phyloP scores from a whole-genome alignment of 1,140 invertebrate species.

The Polypedilum vanderplanki region DNA sequence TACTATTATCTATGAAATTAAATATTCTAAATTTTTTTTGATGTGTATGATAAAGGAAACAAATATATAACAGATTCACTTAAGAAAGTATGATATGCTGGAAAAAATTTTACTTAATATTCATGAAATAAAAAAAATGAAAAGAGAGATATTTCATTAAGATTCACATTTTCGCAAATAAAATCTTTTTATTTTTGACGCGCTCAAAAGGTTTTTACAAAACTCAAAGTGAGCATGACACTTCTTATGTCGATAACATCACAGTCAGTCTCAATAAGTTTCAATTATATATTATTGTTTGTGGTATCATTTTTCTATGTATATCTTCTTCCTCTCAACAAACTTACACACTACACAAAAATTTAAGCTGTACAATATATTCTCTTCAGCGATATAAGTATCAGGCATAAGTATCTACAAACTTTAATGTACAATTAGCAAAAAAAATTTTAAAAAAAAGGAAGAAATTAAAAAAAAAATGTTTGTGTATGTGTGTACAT shows the following conservation, averaged over 20 bases:
- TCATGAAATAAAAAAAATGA: too few relatives aligned
- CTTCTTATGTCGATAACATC: not conserved
- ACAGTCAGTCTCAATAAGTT: constrained; percentile 12
- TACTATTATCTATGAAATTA: not conserved
- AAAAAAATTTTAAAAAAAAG: not conserved
- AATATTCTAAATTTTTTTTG: constrained; percentile 19
- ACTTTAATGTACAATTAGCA: not conserved
- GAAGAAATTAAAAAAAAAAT: not conserved
- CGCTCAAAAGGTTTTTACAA: constrained; percentile 5
- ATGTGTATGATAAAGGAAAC: too few relatives aligned
- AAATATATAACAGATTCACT: too few relatives aligned
- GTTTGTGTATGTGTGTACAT: too few relatives aligned
- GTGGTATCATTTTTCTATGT: not conserved
- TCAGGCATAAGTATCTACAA: not conserved
- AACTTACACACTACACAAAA: not conserved
- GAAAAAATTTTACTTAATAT: too few relatives aligned
- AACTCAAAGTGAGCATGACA: constrained; percentile 16
- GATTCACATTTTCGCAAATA: too few relatives aligned
- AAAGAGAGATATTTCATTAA: too few relatives aligned
- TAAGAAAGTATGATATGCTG: too few relatives aligned
- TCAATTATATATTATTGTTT: not conserved
- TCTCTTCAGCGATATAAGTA: not conserved
- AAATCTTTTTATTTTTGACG: not conserved
- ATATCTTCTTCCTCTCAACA: not conserved
- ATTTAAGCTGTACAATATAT: not conserved